Conservation (phyloP, 2,888 invertebrate species). For the Adelphocoris suturalis region DNA sequence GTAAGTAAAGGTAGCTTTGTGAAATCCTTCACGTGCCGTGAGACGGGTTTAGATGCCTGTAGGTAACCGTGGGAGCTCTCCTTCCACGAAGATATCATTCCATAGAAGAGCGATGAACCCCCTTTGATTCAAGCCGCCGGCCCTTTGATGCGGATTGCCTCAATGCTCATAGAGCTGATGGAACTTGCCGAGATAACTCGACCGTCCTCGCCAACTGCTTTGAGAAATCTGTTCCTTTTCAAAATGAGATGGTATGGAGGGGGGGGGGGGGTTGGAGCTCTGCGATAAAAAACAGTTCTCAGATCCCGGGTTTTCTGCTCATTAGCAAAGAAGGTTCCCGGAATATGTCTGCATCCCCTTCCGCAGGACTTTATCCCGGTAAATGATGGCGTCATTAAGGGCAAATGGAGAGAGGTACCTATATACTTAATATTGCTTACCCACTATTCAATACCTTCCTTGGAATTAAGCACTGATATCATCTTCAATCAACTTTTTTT, state of each 20-base stretch:
- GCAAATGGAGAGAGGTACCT: not conserved
- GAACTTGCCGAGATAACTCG: not conserved
- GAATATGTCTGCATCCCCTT: not conserved
- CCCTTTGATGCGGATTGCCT: conserved; percentile 29
- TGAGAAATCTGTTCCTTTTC: not conserved
- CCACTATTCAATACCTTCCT: too few relatives aligned
- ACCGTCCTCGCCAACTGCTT: not conserved
- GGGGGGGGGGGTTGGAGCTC: not conserved
- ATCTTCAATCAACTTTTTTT: too few relatives aligned
- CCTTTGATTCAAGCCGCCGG: not conserved
- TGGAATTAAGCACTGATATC: too few relatives aligned
- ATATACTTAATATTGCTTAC: too few relatives aligned
- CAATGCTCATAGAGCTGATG: not conserved
- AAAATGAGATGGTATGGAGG: not conserved
- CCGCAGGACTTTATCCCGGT: too few relatives aligned
- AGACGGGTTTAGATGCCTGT: not conserved
- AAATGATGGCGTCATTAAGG: conserved; percentile 6
- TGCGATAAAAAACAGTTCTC: not conserved
- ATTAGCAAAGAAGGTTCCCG: conserved; percentile 21
- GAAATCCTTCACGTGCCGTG: not conserved
- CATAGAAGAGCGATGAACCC: not conserved
- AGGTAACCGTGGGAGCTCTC: not conserved
- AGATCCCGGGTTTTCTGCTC: conserved; percentile 6
- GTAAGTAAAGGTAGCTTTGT: not conserved
- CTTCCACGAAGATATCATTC: not conserved